Conservation (phyloP, 2,113 vertebrate species). For the Crotalus tigris region DNA sequence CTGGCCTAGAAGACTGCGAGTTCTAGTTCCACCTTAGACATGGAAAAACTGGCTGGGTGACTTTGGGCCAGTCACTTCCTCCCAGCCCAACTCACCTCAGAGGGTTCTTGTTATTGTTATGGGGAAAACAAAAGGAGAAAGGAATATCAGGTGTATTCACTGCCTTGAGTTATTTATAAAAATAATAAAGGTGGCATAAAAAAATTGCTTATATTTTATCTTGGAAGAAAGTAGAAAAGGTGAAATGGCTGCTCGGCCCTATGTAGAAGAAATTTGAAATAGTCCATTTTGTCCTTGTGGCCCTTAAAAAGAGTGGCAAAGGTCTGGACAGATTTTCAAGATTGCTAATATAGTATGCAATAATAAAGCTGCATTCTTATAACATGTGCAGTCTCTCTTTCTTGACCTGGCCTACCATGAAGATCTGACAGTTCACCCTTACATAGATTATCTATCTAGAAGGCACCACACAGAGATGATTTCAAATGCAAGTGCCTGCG, state of each 20-base stretch:
- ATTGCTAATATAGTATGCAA: background rate
- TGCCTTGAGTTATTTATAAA: background rate
- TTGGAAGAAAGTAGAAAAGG: background rate
- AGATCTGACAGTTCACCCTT: background rate
- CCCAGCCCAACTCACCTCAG: background rate
- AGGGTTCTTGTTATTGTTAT: background rate
- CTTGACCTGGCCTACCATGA: background rate
- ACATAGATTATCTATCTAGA: background rate
- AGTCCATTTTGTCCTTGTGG: background rate
- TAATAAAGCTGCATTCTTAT: background rate
- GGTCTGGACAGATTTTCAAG: background rate
- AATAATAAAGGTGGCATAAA: background rate
- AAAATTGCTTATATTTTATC: background rate
- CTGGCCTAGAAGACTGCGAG: background rate
- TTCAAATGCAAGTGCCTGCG: background rate
- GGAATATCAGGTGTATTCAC: background rate
- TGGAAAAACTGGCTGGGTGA: background rate
- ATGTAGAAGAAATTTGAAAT: background rate
- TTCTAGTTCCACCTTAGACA: background rate
- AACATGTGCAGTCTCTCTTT: background rate
- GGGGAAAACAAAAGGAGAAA: background rate
- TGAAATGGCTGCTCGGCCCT: background rate
- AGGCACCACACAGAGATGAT: background rate
- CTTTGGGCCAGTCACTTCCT: background rate
- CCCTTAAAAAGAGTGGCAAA: background rate